Conservation (phyloP, 1,140 invertebrate genomes). For the Drosophila sulfurigaster region DNA sequence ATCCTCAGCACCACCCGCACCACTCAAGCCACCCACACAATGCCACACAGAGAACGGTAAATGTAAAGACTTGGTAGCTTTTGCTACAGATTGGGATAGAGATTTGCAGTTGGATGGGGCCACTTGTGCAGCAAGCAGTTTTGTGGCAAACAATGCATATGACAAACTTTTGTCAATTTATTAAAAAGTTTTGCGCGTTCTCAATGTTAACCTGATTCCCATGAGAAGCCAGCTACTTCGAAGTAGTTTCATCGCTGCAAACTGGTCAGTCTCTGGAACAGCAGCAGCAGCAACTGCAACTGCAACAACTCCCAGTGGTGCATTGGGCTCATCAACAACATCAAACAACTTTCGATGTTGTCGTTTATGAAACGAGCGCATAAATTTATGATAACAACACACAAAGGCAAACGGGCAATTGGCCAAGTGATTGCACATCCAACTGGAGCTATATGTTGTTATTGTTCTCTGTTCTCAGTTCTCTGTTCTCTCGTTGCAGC, state of each 20-base stretch:
- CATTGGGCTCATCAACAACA: conserved; percentile 43
- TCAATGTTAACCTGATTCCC: conserved; percentile 77
- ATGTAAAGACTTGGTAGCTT: conserved; percentile 31
- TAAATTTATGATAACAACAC: conserved; percentile 79
- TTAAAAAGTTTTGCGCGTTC: conserved; percentile 63
- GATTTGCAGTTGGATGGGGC: conserved; percentile 56
- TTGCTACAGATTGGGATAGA: conserved; percentile 14
- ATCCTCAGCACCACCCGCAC: conserved; percentile 20
- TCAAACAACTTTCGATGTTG: conserved; percentile 79
- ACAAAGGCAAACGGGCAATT: conserved; percentile 52
- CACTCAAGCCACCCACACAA: conserved; percentile 47
- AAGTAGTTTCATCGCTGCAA: conserved; percentile 22
- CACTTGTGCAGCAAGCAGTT: conserved; percentile 51
- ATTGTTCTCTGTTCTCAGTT: conserved; percentile 1
- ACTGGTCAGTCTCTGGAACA: conserved; percentile 60
- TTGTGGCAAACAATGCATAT: conserved; percentile 76
- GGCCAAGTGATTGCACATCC: conserved; percentile 50
- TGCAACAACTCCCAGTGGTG: conserved; percentile 28
- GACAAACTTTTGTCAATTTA: conserved; percentile 83
- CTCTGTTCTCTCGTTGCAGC: conserved; percentile 16
- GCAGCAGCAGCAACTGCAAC: conserved; percentile 35
- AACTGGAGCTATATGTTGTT: conserved; percentile 27
- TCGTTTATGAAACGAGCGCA: conserved; percentile 72
- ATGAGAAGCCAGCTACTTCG: conserved; percentile 44
- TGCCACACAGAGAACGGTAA: conserved; percentile 40